A percentile compares a stretch with the other conserved stretches of the same genome.
These are phyloP conservation scores for Baccha elongata DNA, from an alignment of 2,888 invertebrate genomes.

Conservation along the genomic window DNA sequence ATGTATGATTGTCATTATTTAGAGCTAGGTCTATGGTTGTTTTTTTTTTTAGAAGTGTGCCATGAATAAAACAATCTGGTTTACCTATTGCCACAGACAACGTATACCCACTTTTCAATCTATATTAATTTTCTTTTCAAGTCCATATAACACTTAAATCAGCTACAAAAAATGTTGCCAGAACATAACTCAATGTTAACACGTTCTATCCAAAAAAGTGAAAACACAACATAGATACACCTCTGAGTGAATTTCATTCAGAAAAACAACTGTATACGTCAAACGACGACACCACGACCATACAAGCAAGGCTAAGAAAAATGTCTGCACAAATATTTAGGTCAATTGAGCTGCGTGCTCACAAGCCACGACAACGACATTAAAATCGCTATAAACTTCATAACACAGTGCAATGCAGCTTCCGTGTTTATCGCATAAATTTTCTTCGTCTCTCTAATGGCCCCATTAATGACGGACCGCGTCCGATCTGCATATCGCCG, in stretches of 20 bases:
- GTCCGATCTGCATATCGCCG: constrained; percentile 58
- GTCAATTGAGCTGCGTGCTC: constrained; percentile 44
- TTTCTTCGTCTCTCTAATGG: constrained; percentile 52
- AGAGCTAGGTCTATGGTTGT: no score
- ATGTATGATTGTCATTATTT: no score
- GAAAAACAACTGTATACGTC: constrained; percentile 9
- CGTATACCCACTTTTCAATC: no score
- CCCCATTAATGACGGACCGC: constrained; percentile 54
- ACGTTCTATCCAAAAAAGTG: constrained; percentile 29
- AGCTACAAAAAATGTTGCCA: constrained; percentile 1
- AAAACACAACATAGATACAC: constrained; percentile 38
- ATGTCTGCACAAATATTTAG: constrained; percentile 51
- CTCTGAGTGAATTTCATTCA: constrained; percentile 36
- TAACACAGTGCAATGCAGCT: constrained; percentile 31
- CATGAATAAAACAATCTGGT: no score
- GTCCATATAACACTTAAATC: not conserved
- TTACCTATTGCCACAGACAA: no score
- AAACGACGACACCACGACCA: not conserved
- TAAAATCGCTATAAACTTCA: constrained; percentile 44
- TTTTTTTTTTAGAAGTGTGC: no score
- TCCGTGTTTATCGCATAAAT: constrained; percentile 67
- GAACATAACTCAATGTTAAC: constrained; percentile 6
- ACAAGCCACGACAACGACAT: constrained; percentile 36
- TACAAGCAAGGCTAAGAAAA: constrained; percentile 3
- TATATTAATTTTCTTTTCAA: not conserved